Evolutionary conservation across 2,113 vertebrate species (phyloP).

Genomic region (Nesoenas mayeri): DNA sequence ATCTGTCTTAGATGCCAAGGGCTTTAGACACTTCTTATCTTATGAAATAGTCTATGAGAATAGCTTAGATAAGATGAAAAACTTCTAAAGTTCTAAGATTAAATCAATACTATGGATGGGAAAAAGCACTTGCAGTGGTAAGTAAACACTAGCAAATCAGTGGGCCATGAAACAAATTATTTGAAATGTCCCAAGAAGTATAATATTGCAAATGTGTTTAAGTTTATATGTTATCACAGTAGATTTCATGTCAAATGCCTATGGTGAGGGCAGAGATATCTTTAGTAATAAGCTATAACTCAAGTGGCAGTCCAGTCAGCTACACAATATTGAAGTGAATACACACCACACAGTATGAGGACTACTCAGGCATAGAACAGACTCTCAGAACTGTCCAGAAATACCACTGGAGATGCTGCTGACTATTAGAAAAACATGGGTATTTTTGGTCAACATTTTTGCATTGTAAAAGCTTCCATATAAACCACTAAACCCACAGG

Average conservation of each 20-base stretch:
- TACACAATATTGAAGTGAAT: not conserved
- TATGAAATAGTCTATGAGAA: not conserved
- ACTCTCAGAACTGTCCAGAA: not conserved
- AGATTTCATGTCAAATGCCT: not conserved
- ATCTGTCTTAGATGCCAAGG: not conserved
- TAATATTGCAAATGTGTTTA: not conserved
- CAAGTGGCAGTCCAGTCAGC: not conserved
- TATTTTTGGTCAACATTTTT: not conserved
- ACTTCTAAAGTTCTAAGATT: not conserved
- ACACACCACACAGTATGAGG: not conserved
- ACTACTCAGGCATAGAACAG: not conserved
- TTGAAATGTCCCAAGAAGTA: not conserved
- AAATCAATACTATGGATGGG: not conserved
- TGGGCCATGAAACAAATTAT: not conserved
- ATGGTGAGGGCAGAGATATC: not conserved
- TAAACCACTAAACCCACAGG: not conserved
- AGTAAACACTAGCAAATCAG: not conserved
- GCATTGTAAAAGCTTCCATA: not conserved
- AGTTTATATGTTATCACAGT: not conserved
- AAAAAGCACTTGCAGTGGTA: not conserved
- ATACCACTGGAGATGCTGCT: not conserved
- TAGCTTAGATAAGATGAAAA: not conserved
- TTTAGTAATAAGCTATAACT: not conserved
- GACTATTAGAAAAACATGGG: not conserved
- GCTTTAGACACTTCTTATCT: not conserved